phyloP scores from a whole-genome alignment of 2,888 invertebrate species.

The Sthenelais limicola region DNA sequence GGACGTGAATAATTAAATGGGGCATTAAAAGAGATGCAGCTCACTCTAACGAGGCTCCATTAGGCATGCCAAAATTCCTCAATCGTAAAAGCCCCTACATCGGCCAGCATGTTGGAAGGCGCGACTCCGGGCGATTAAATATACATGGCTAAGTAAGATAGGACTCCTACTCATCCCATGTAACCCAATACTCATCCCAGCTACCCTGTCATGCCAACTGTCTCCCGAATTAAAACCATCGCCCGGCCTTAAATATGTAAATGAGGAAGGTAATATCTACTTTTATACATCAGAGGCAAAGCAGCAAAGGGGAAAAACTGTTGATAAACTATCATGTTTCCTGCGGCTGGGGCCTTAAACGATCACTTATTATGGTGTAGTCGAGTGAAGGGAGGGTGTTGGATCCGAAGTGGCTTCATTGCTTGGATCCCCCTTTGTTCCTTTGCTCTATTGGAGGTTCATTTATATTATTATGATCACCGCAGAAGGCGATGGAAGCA shows the following conservation, averaged over 20 bases:
- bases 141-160: conserved; percentile 35
- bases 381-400: too few species aligned
- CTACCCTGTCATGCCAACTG: conserved; percentile 5
- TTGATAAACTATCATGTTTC: conserved; percentile 12
- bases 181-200: background rate
- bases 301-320: conserved; percentile 20
- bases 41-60: conserved; percentile 13
- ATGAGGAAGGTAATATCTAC: conserved; percentile 36
- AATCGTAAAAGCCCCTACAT: conserved; percentile 3
- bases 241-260: conserved; percentile 29
- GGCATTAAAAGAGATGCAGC: background rate
- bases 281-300: conserved; percentile 33
- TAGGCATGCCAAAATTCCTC: conserved; percentile 5
- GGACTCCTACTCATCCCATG: background rate
- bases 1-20: too few species aligned
- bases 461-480: too few species aligned
- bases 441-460: too few species aligned
- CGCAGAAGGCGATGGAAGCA: too few species aligned
- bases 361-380: too few species aligned
- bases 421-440: too few species aligned
- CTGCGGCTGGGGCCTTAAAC: too few species aligned
- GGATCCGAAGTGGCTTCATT: too few species aligned
- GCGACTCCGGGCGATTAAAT: conserved; percentile 9
- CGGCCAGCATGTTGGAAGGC: background rate
- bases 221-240: conserved; percentile 12